These are phyloP conservation scores for Mandrillus leucophaeus DNA, from an alignment of 2,113 vertebrate species.

Conservation along the genomic window DNA sequence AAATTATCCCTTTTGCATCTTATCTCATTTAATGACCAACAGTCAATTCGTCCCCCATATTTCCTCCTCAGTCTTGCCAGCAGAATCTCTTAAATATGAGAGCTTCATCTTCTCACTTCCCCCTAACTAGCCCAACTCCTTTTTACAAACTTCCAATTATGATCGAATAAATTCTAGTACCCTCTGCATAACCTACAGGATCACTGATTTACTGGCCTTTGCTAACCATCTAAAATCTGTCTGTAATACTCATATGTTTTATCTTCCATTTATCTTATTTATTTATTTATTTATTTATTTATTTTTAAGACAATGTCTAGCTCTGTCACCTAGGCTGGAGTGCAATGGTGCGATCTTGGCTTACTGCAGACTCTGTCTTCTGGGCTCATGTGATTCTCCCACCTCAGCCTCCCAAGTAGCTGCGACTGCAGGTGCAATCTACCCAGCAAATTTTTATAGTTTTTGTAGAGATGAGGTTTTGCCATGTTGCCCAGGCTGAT, in stretches of 20 bases:
- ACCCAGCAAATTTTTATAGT: too few species aligned
- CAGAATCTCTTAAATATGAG: conserved; percentile 6
- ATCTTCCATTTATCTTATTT: not conserved
- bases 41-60: not conserved
- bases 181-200: not conserved
- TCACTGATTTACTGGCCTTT: not conserved
- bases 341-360: too few species aligned
- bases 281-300: too few species aligned
- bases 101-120: not conserved
- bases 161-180: not conserved
- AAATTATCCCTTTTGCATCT: not conserved
- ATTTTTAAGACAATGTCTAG: too few species aligned
- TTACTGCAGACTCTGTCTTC: too few species aligned
- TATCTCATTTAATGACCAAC: not conserved
- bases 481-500: too few species aligned
- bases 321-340: too few species aligned
- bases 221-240: not conserved
- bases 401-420: too few species aligned
- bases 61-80: not conserved
- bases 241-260: not conserved
- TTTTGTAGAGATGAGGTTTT: too few species aligned
- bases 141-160: not conserved
- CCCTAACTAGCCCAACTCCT: not conserved
- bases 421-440: too few species aligned
- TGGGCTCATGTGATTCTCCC: too few species aligned